A percentile compares a stretch with the other conserved stretches of the same genome.
These are phyloP conservation scores for Cebidichthys violaceus DNA, from an alignment of 2,113 vertebrate species.

Conservation along the genomic window DNA sequence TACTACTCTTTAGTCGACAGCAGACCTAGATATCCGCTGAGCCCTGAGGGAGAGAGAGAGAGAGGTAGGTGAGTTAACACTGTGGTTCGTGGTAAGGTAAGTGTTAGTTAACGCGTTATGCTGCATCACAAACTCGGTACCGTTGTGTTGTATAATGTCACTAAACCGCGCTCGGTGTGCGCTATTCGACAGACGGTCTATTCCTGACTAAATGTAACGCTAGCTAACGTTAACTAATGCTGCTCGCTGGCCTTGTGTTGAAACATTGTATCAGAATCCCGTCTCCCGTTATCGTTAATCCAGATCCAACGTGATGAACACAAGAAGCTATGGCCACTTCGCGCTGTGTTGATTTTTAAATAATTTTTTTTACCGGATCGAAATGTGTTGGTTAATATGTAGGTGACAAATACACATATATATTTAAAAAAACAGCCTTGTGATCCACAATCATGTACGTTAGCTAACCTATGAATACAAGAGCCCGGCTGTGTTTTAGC, in stretches of 20 bases:
- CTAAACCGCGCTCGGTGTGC: too few relatives aligned
- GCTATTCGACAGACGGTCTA: neutral
- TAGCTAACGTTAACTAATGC: slow-evolving; percentile 14
- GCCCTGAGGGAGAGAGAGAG: too few relatives aligned
- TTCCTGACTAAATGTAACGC: neutral
- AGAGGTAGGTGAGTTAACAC: neutral
- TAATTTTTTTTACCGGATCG: neutral
- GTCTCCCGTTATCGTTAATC: slow-evolving; percentile 31
- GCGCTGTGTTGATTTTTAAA: neutral
- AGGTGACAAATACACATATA: neutral
- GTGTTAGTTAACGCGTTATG: slow-evolving; percentile 34
- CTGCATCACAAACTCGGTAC: slow-evolving; percentile 21
- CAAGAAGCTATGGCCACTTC: neutral
- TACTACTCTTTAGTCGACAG: neutral
- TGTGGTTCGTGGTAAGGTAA: slow-evolving; percentile 25
- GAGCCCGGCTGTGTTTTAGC: slow-evolving; percentile 24
- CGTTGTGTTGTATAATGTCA: neutral
- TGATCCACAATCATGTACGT: neutral
- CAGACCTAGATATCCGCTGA: neutral
- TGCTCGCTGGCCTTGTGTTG: slow-evolving; percentile 45
- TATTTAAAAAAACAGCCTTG: neutral
- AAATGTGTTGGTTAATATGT: neutral
- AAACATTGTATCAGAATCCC: slow-evolving; percentile 40
- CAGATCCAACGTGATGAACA: slow-evolving; percentile 24
- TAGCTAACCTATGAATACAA: neutral